A percentile compares a stretch with the other conserved stretches of the same genome.
Conservation (phyloP, 2,888 invertebrate species). For the Hemicrepidius hirtus region DNA sequence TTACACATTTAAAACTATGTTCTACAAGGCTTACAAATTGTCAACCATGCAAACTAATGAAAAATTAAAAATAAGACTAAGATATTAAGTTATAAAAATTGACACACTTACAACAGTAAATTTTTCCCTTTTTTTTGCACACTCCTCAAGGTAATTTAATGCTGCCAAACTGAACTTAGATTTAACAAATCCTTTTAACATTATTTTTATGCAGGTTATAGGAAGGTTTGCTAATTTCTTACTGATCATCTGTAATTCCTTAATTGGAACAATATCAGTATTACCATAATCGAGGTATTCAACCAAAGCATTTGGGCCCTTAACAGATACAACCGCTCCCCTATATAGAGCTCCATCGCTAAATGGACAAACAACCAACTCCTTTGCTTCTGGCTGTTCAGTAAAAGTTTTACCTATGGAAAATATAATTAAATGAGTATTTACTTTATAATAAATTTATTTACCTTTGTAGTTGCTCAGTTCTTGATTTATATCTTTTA, state of each 20-base stretch:
- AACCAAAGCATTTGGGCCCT: constrained; percentile 54
- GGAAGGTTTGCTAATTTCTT: constrained; percentile 57
- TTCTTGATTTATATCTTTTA: constrained; percentile 55
- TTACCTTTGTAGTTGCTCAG: constrained; percentile 46
- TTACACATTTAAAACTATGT: no score
- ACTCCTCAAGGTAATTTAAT: constrained; percentile 37
- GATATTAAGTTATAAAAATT: no score
- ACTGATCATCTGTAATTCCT: constrained; percentile 60
- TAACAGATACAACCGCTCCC: constrained; percentile 58
- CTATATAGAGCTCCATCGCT: constrained; percentile 59
- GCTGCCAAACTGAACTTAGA: constrained; percentile 42
- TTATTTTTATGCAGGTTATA: constrained; percentile 54
- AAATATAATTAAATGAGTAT: no score
- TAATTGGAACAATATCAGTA: constrained; percentile 56
- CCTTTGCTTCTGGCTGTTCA: constrained; percentile 57
- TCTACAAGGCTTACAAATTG: no score
- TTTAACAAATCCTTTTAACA: constrained; percentile 52
- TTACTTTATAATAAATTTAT: no score
- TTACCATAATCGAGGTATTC: constrained; percentile 63
- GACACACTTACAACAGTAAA: constrained; percentile 55
- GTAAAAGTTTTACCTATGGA: constrained; percentile 55
- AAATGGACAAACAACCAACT: constrained; percentile 60
- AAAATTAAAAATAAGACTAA: constrained; percentile 7
- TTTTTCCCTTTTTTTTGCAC: constrained; percentile 36
- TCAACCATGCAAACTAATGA: no score